Evolutionary conservation across 1,140 invertebrate genomes (phyloP), one percentile per base, ranked within the genome.

Genomic region (Cydia fagiglandana): DNA sequence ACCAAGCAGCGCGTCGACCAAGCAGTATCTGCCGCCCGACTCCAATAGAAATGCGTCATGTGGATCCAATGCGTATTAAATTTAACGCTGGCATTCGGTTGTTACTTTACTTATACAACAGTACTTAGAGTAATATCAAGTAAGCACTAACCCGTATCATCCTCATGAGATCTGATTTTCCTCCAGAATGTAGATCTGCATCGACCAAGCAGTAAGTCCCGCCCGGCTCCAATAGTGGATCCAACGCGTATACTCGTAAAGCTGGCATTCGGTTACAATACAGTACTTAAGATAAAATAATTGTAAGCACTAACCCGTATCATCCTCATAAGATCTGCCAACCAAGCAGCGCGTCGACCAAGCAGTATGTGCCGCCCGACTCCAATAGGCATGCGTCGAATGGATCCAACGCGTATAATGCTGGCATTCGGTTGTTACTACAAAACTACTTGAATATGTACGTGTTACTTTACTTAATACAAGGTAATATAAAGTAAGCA

Each of bases 221-320:
- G 0, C 77, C 76, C 0, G 82, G 64, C 7, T 80, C 12, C 41
- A 83, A 10, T 74, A 94, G 79, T 76, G 94, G 89, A 38, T 94
- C 94, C 76, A 94, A 77, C 10, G 79, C 80, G 76, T 87, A 93
- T 3, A 94, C n/a, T n/a, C n/a, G n/a, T n/a, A n/a, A 64, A 0
- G 88, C 75, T 0, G 94, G 94, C 93, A 94, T 93, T 77, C 83
- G 83, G 73, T 87, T 84, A 81, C 94, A 94, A 77, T 94, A n/a
- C n/a, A n/a, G n/a, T n/a, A n/a, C n/a, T n/a, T n/a, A n/a, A n/a
- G n/a, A n/a, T n/a, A n/a, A n/a, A n/a, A n/a, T n/a, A n/a, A n/a
- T n/a, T n/a, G n/a, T n/a, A n/a, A n/a, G n/a, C n/a, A n/a, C n/a
- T n/a, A n/a, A n/a, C n/a, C n/a, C n/a, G n/a, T n/a, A n/a, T n/a